Evolutionary conservation across 2,113 vertebrate species (phyloP), one percentile per base, ranked within the genome.

Genomic region (Fukomys damarensis): DNA sequence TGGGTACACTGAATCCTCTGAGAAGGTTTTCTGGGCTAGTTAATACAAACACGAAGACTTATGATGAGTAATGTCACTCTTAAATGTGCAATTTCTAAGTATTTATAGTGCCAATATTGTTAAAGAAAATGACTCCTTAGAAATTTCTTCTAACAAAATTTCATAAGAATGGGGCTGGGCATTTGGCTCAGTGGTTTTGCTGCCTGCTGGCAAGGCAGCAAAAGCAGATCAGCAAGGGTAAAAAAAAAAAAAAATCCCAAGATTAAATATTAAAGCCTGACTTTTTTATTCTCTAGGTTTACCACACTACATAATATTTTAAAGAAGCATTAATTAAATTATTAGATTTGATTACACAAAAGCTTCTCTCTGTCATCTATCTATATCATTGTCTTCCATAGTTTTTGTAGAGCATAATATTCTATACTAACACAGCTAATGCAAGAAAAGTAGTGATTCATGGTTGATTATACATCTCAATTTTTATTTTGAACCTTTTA

Each of bases 11-110:
- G 65, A 77, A 26, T 1, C 8, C 72, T 93, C 32, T 38, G 52
- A 81, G 88, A 92, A 86, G 32, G 38, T 77, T 82, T 90, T 89
- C 4, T 68, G n/a, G 88, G 46, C 74, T 94, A 54, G 86, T 92
- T 52, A 84, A 63, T 17, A 83, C 61, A 92, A 94, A 43, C 54
- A 84, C 61, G 56, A 63, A 66, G 24, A 52, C 26, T 65, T 38
- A 70, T 32, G 56, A 24, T 80, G 70, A 52, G 43, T 12, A 80
- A 80, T 85, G 26, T 38, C 63, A 68, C 32, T 52, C 8, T 86
- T 90, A 77, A 4, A 46, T 63, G 38, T 74, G 74, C 52, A 93
- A 9, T 5, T 19, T 72, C 65, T 68, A 68, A 41, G n/a, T 19
- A 19, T 63, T 80, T 66, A 26, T 72, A 72, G 43, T 41, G 38